Conservation (phyloP, 1,140 invertebrate species). For the Ceratosolen fusciceps region DNA sequence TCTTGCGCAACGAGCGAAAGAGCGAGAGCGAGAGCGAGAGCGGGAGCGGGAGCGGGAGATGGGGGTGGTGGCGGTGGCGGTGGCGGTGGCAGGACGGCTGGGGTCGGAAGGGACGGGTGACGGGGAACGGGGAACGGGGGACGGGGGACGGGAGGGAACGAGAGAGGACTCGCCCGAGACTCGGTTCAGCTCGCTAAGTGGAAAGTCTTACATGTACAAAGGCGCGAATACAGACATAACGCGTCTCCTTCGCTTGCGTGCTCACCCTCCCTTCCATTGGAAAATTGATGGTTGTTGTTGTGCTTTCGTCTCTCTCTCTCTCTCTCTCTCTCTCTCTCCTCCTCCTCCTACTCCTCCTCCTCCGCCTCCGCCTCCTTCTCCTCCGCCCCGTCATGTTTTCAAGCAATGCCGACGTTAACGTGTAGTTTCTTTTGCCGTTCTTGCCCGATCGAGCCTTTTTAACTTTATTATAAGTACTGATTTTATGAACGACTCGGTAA, state of each 20-base stretch:
- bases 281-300: constrained; percentile 31
- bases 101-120: neutral
- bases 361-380: too few species aligned
- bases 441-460: too few species aligned
- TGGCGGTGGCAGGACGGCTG: too few species aligned
- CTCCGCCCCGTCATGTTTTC: neutral
- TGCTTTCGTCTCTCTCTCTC: constrained; percentile 45
- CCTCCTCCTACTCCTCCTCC: neutral
- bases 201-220: neutral
- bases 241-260: neutral
- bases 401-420: neutral
- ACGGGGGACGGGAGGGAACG: neutral
- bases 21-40: neutral
- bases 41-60: neutral
- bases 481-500: too few species aligned
- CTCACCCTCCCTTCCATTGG: constrained; percentile 2
- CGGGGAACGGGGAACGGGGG: neutral
- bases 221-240: neutral
- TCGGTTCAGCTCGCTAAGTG: constrained; percentile 43
- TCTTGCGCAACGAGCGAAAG: constrained; percentile 12
- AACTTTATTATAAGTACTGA: too few species aligned
- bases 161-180: neutral
- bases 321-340: constrained; percentile 8
- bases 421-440: too few species aligned
- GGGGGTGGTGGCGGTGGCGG: too few species aligned